phyloP scores from a whole-genome alignment of 92 coral and sea anemone species.

The Palythoa grandiflora region DNA sequence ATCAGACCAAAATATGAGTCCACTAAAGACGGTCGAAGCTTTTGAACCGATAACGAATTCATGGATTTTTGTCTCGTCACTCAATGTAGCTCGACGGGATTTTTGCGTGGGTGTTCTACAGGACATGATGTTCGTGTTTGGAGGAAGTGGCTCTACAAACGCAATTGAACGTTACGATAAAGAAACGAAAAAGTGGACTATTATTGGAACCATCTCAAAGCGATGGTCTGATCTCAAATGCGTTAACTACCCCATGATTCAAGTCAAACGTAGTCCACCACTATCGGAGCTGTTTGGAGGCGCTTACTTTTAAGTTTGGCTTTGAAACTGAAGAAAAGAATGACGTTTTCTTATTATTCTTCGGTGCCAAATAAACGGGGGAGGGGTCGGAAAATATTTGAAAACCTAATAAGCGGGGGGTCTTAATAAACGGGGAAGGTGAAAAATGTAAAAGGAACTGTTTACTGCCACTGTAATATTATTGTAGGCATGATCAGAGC shows the following conservation, averaged over 20 bases:
- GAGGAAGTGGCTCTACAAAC: conserved; percentile 75
- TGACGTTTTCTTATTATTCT: not conserved
- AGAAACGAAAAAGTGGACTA: conserved; percentile 70
- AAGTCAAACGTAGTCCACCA: conserved; percentile 18
- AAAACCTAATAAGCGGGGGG: too few relatives aligned
- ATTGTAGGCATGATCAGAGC: too few relatives aligned
- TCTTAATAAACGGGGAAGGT: too few relatives aligned
- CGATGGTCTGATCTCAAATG: conserved; percentile 84
- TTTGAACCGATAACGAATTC: conserved; percentile 60
- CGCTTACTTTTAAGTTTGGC: not conserved
- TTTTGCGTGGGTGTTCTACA: conserved; percentile 78
- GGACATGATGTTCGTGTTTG: conserved; percentile 79
- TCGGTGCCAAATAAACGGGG: too few relatives aligned
- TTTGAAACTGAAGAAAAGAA: not conserved
- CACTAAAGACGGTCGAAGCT: conserved; percentile 68
- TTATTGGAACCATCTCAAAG: conserved; percentile 65
- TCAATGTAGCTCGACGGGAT: conserved; percentile 78
- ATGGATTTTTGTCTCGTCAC: conserved; percentile 67
- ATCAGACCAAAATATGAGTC: conserved; percentile 58
- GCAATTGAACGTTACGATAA: conserved; percentile 71
- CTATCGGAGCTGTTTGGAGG: not conserved
- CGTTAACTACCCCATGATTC: conserved; percentile 68
- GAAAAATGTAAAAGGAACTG: too few relatives aligned
- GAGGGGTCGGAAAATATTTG: too few relatives aligned
- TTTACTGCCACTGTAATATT: too few relatives aligned